Percentiles rank a stretch among this genome's conserved stretches.
Evolutionary conservation across 2,797 vertebrate species (phyloP).

Genomic region (Helicolenus hilgendorfi): DNA sequence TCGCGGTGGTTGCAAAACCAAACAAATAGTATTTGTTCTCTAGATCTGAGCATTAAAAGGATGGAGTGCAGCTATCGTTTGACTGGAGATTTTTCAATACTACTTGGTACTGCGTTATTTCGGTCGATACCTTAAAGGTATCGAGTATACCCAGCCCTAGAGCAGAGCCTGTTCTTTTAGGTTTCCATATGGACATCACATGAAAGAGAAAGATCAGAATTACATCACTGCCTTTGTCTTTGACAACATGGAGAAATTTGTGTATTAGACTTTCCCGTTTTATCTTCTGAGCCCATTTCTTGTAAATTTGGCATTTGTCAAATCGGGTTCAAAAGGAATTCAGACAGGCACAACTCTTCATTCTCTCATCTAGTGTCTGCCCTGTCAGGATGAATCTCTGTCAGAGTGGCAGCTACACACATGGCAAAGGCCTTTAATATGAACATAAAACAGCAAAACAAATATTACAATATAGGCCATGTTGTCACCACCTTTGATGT

Average conservation of each 20-base stretch:
- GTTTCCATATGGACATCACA: conserved; percentile 10
- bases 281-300: conserved; percentile 64
- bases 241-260: conserved; percentile 55
- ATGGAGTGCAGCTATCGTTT: background rate
- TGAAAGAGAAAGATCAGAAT: conserved; percentile 51
- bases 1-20: background rate
- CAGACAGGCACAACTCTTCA: conserved; percentile 60
- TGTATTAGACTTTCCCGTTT: conserved; percentile 59
- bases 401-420: conserved; percentile 63
- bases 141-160: background rate
- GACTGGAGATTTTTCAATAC: background rate
- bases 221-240: conserved; percentile 67
- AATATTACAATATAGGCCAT: conserved; percentile 3
- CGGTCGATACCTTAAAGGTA: background rate
- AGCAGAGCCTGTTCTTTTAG: background rate
- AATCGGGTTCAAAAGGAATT: conserved; percentile 73
- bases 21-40: background rate
- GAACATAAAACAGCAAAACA: conserved; percentile 53
- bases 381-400: conserved; percentile 69
- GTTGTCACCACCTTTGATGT: conserved; percentile 44
- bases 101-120: background rate
- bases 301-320: conserved; percentile 82
- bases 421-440: conserved; percentile 50
- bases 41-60: background rate
- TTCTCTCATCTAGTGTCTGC: conserved; percentile 71